Percentiles rank a stretch among this genome's conserved stretches.
These are phyloP conservation scores for Pterostichus madidus DNA, from an alignment of 2,888 invertebrate species.

Conservation along the genomic window DNA sequence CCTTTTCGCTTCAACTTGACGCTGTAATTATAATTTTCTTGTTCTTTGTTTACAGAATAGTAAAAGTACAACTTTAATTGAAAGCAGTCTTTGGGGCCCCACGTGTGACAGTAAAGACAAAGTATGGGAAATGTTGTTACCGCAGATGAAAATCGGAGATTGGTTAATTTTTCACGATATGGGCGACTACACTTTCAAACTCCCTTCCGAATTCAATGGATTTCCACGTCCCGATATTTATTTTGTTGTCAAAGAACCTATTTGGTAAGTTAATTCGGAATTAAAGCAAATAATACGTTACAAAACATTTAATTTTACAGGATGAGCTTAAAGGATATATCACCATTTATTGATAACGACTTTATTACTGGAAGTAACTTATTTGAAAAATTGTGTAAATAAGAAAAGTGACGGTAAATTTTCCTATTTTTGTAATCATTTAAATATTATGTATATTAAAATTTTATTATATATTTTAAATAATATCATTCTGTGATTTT, in stretches of 20 bases:
- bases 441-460: no score
- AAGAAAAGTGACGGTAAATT: background rate
- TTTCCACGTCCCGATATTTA: background rate
- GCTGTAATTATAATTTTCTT: no score
- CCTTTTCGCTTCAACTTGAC: no score
- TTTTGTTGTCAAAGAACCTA: slow-evolving; percentile 3
- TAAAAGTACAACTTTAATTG: no score
- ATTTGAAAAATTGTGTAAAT: background rate
- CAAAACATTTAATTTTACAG: background rate
- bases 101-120: slow-evolving; percentile 13
- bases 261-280: background rate
- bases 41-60: no score
- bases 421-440: no score
- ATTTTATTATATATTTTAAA: no score
- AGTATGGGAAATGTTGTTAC: background rate
- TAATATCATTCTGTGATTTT: no score
- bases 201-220: slow-evolving; percentile 14
- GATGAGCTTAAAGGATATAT: background rate
- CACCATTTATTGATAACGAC: background rate
- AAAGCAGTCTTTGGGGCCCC: background rate
- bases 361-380: background rate
- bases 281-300: background rate
- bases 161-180: slow-evolving; percentile 26
- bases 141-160: slow-evolving; percentile 17
- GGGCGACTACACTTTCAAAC: slow-evolving; percentile 2